Evolutionary conservation across 2,113 vertebrate species (phyloP).

Genomic region (Phalacrocorax pelagicus): DNA sequence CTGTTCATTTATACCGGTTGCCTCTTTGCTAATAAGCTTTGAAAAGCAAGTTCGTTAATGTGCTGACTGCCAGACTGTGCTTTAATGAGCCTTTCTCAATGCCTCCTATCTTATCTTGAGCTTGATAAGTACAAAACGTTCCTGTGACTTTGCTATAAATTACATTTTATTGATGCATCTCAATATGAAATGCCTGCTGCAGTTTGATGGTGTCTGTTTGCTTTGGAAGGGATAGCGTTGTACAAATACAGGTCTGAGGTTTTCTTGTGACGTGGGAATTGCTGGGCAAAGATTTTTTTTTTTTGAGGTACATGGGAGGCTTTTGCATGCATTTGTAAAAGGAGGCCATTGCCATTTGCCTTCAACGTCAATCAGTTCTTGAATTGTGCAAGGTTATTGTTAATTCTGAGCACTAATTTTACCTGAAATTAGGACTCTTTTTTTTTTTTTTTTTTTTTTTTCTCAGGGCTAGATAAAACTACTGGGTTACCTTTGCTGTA

Average conservation of each 20-base stretch:
- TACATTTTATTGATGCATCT: slow-evolving; percentile 26
- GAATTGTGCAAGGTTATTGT: not conserved
- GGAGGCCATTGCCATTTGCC: not conserved
- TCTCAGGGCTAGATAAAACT: not conserved
- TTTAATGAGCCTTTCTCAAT: slow-evolving; percentile 50
- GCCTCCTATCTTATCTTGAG: slow-evolving; percentile 45
- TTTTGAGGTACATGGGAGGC: not conserved
- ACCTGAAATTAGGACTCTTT: not conserved
- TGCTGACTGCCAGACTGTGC: not conserved
- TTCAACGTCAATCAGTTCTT: not conserved
- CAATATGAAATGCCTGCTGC: not conserved
- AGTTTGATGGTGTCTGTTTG: not conserved
- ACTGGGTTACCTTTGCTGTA: not conserved
- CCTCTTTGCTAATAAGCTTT: not conserved
- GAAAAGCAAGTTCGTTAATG: slow-evolving; percentile 5
- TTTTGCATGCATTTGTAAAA: not conserved
- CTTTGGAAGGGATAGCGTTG: not conserved
- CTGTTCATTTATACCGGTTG: not conserved
- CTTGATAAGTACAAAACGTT: slow-evolving; percentile 28
- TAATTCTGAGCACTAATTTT: not conserved
- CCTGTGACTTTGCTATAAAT: slow-evolving; percentile 8
- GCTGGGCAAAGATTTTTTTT: not conserved
- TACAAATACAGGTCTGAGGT: not conserved
- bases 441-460: not conserved
- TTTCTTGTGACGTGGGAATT: not conserved